Evolutionary conservation across 2,113 vertebrate species (phyloP).

Genomic region (Crotophaga sulcirostris): DNA sequence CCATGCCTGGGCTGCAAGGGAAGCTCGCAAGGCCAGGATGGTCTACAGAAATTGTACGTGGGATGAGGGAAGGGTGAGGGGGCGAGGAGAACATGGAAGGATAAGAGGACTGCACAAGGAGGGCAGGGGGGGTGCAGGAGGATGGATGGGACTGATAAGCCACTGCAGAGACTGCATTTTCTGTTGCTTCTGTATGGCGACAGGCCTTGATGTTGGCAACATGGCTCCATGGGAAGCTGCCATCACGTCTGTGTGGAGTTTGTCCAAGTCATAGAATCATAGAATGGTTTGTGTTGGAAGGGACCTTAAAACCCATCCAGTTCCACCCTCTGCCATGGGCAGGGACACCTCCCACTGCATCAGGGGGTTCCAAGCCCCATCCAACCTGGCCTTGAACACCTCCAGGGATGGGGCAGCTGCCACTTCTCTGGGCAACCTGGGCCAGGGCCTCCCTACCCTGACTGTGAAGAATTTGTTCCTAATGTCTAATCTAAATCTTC

Average conservation of each 20-base stretch:
- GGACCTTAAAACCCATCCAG: no score
- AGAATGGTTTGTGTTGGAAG: no score
- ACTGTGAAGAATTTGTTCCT: no score
- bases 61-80: not conserved
- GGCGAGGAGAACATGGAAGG: not conserved
- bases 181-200: fast-evolving
- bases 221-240: not conserved
- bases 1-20: not conserved
- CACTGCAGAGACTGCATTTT: not conserved
- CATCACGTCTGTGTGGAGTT: not conserved
- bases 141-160: not conserved
- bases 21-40: not conserved
- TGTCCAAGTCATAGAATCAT: fast-evolving
- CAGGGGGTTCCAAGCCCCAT: no score
- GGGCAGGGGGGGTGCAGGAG: fast-evolving
- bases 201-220: not conserved
- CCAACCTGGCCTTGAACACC: no score
- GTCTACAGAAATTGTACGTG: not conserved
- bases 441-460: no score
- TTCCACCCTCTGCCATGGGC: no score
- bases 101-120: not conserved
- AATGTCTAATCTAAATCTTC: no score
- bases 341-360: no score
- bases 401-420: no score
- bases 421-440: no score